Percentiles rank a stretch among this genome's conserved stretches.
These are phyloP conservation scores for Danaus plexippus DNA, from an alignment of 1,140 invertebrate species.

Conservation along the genomic window DNA sequence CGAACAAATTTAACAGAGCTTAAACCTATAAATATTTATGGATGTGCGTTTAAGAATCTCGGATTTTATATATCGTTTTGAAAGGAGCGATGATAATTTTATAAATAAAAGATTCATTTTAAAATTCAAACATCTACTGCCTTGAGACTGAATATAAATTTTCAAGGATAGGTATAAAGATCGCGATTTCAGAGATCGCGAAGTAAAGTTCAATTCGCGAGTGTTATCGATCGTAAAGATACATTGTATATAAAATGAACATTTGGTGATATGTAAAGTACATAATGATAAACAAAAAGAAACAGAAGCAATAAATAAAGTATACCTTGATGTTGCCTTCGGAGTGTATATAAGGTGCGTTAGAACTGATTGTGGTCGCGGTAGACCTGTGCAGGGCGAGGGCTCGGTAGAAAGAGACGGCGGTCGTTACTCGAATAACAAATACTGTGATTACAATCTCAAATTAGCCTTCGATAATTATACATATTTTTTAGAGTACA, in stretches of 20 bases:
- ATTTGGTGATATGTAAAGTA: conserved; percentile 66
- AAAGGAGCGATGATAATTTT: conserved; percentile 19
- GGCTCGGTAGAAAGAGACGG: conserved; percentile 57
- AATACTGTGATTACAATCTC: conserved; percentile 71
- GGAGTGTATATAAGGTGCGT: conserved; percentile 57
- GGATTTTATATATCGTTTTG: conserved; percentile 27
- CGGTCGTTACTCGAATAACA: conserved; percentile 67
- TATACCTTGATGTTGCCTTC: conserved; percentile 71
- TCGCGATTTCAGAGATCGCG: conserved; percentile 31
- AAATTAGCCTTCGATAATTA: conserved; percentile 71
- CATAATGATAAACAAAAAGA: conserved; percentile 57
- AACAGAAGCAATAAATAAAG: conserved; percentile 72
- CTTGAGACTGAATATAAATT: conserved; percentile 56
- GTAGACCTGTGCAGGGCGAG: conserved; percentile 20
- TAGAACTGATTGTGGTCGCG: conserved; percentile 42
- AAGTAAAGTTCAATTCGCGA: conserved; percentile 48
- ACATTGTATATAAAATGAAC: conserved; percentile 56
- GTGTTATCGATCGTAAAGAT: conserved; percentile 24
- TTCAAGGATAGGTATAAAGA: conserved; percentile 33
- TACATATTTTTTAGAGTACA: conserved; percentile 72
- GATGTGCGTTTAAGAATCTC: conserved; percentile 41
- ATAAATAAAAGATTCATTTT: conserved; percentile 13
- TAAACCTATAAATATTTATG: conserved; percentile 53
- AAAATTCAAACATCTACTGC: conserved; percentile 32
- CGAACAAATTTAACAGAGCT: conserved; percentile 68